Conservation (phyloP, 30 jellyfish, hydroid and myxozoan genomes). For the Pelagia noctiluca region DNA sequence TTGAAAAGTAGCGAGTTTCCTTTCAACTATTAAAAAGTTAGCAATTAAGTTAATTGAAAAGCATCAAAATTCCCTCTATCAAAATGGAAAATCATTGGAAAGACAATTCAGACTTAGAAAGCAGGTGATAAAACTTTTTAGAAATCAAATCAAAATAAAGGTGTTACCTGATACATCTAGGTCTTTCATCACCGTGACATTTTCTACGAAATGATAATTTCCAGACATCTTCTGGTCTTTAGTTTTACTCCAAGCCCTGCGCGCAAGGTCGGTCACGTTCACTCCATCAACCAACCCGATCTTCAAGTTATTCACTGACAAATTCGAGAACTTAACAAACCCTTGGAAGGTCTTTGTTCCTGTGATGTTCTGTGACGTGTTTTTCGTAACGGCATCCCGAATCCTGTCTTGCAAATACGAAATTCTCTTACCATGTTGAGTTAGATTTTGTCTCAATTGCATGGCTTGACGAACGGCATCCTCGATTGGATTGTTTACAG, state of each 20-base stretch:
- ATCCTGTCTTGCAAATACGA: constrained; percentile 42
- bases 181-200: constrained; percentile 39
- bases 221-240: constrained; percentile 73
- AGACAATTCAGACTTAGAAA: too few relatives aligned
- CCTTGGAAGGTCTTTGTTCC: constrained; percentile 68
- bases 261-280: constrained; percentile 71
- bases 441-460: constrained; percentile 20
- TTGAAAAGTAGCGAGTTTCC: neutral
- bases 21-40: neutral
- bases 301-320: constrained; percentile 16
- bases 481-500: constrained; percentile 55
- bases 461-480: constrained; percentile 58
- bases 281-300: constrained; percentile 79
- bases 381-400: constrained; percentile 53
- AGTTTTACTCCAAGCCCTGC: constrained; percentile 72
- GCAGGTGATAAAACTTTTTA: neutral
- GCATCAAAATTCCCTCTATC: neutral
- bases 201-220: constrained; percentile 33
- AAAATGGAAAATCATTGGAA: too few relatives aligned
- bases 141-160: neutral
- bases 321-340: constrained; percentile 27
- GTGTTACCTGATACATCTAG: constrained; percentile 47
- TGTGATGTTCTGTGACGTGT: constrained; percentile 20
- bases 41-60: neutral
- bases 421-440: constrained; percentile 15